Evolutionary conservation across 2,113 vertebrate species (phyloP).

Genomic region (Peucedramus taeniatus): DNA sequence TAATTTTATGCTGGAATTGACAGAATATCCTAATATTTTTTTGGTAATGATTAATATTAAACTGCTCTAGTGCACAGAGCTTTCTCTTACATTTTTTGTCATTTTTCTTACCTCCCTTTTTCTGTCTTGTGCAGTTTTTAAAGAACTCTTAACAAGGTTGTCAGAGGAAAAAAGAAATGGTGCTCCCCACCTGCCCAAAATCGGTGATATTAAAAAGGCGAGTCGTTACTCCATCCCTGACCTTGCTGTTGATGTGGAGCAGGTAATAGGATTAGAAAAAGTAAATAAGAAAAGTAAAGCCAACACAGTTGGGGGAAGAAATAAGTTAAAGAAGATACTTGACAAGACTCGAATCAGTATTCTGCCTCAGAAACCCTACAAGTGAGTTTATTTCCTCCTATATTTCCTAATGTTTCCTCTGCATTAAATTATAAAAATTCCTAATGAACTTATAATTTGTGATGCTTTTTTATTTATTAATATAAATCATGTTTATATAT

Average conservation of each 20-base stretch:
- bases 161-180: conserved; percentile 94
- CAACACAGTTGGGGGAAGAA: conserved; percentile 93
- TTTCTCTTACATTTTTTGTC: background rate
- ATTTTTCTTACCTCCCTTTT: background rate
- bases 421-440: background rate
- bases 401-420: background rate
- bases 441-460: background rate
- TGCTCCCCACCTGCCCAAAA: conserved; percentile 94
- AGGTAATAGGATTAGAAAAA: conserved; percentile 96
- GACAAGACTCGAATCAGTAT: conserved; percentile 99
- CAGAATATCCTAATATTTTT: background rate
- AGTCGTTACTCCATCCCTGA: conserved; percentile 97
- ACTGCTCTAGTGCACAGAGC: background rate
- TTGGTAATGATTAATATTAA: background rate
- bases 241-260: conserved; percentile 95
- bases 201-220: conserved; percentile 96
- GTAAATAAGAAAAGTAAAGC: conserved; percentile 94
- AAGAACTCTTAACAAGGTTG: conserved; percentile 90
- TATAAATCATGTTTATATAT: background rate
- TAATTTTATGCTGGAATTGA: background rate
- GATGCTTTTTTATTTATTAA: background rate
- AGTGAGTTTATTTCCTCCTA: conserved; percentile 76
- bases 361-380: conserved; percentile 97
- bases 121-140: conserved; percentile 82
- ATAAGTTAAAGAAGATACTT: conserved; percentile 97